These are phyloP conservation scores for Phasianus colchicus DNA, from an alignment of 2,113 vertebrate species.

Conservation along the genomic window DNA sequence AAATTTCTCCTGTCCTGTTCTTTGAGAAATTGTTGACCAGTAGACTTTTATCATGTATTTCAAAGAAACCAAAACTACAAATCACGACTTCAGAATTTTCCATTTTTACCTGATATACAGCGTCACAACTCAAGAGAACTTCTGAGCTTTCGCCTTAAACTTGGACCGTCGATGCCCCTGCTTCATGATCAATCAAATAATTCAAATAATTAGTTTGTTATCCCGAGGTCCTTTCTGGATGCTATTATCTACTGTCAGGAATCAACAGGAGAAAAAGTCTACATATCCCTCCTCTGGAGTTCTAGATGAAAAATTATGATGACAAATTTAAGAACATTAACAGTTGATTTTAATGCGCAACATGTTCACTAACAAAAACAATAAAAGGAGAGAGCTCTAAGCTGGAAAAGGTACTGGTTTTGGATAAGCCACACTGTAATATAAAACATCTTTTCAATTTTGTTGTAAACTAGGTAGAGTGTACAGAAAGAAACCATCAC, in stretches of 20 bases:
- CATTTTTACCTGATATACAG: background rate
- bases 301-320: background rate
- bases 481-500: background rate
- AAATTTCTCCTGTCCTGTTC: background rate
- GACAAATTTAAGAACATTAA: background rate
- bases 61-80: background rate
- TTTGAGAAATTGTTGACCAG: background rate
- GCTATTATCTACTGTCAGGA: background rate
- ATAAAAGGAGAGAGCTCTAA: background rate
- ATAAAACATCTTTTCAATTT: background rate
- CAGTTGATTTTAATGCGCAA: background rate
- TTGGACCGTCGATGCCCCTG: background rate
- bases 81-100: background rate
- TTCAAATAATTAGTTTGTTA: background rate
- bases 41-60: background rate
- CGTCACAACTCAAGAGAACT: background rate
- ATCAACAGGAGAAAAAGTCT: background rate
- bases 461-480: background rate
- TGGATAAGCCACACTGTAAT: background rate
- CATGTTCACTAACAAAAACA: background rate
- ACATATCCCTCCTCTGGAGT: background rate
- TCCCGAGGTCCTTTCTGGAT: background rate
- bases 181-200: background rate
- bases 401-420: background rate
- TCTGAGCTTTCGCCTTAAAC: background rate